phyloP scores from a whole-genome alignment of 1,140 invertebrate species.

The Calycopis cecrops region DNA sequence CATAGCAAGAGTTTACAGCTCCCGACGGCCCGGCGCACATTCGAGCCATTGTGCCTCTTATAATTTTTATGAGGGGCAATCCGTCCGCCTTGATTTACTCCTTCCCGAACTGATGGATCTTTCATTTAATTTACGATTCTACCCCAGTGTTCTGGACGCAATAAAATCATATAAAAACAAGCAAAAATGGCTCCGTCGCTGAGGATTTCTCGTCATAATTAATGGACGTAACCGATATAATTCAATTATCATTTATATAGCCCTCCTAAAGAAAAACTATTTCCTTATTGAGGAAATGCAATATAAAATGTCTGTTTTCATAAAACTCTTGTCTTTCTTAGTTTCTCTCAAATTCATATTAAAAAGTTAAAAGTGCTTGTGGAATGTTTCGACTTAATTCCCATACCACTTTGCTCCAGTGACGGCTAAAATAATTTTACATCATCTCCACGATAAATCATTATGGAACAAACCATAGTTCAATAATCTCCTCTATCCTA shows the following conservation, averaged over 20 bases:
- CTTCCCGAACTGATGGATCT: constrained; percentile 74
- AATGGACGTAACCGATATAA: constrained; percentile 15
- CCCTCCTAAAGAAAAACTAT: not conserved
- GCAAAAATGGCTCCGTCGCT: constrained; percentile 55
- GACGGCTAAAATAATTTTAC: too few species aligned
- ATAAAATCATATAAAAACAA: constrained; percentile 70
- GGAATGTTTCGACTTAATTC: too few species aligned
- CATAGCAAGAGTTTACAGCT: constrained; percentile 71
- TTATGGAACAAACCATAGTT: too few species aligned
- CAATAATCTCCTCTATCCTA: too few species aligned
- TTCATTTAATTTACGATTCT: constrained; percentile 71
- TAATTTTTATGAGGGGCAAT: constrained; percentile 75
- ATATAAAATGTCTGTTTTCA: too few species aligned
- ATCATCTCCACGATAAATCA: too few species aligned
- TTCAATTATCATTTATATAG: constrained; percentile 14
- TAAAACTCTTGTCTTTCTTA: too few species aligned
- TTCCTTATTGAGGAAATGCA: constrained; percentile 4
- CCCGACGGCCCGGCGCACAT: constrained; percentile 64
- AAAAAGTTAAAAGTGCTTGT: too few species aligned
- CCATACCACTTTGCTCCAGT: too few species aligned
- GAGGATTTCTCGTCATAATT: constrained; percentile 12
- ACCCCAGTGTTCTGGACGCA: constrained; percentile 62
- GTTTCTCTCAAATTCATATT: too few species aligned
- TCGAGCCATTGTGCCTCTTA: constrained; percentile 70
- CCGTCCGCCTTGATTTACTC: constrained; percentile 72